Evolutionary conservation across 2,797 vertebrate species (phyloP).

Genomic region (Cuculus canorus): DNA sequence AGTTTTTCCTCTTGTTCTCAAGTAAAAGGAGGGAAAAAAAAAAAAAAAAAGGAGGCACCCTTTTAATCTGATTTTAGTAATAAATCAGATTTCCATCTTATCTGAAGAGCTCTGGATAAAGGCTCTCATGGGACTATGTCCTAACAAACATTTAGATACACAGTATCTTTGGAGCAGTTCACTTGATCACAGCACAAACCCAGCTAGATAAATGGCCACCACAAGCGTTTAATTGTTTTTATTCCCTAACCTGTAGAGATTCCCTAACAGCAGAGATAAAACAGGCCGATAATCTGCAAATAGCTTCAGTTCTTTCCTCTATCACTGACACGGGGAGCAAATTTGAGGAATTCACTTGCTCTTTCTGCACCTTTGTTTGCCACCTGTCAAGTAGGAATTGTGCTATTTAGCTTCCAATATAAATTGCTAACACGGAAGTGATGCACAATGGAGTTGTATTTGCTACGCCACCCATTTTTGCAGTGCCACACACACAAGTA

Average conservation of each 20-base stretch:
- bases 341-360: not conserved
- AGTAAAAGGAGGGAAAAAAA: not conserved
- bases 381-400: fast-evolving
- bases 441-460: not conserved
- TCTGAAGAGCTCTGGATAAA: not conserved
- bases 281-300: not conserved
- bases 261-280: not conserved
- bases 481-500: fast-evolving
- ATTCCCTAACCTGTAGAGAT: not conserved
- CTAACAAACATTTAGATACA: not conserved
- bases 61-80: too few species aligned
- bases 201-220: not conserved
- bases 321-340: not conserved
- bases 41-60: not conserved
- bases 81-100: not conserved
- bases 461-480: not conserved
- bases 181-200: not conserved
- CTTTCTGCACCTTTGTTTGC: not conserved
- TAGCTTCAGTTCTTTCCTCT: not conserved
- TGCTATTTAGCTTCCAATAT: not conserved
- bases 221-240: not conserved
- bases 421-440: not conserved
- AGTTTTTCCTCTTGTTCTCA: not conserved
- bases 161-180: not conserved
- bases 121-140: not conserved